These are phyloP conservation scores for Acanthurus lineatus DNA, from an alignment of 2,797 vertebrate species.

Conservation along the genomic window DNA sequence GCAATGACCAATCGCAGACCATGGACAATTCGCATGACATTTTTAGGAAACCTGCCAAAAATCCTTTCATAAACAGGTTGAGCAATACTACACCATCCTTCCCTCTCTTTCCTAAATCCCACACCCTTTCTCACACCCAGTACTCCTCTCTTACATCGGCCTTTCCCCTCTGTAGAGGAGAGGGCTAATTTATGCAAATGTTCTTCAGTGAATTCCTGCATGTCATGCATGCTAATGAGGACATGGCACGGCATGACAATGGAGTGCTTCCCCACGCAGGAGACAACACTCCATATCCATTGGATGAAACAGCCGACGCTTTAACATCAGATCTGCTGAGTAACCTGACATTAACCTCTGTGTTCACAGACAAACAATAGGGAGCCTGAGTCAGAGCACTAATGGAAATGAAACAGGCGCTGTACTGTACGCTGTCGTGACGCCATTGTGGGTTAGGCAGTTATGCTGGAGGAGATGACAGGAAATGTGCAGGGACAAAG, in stretches of 20 bases:
- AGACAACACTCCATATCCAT: slow-evolving; percentile 51
- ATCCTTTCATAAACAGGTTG: slow-evolving; percentile 68
- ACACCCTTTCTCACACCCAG: slow-evolving; percentile 5
- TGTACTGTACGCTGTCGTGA: slow-evolving; percentile 23
- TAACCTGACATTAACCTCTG: slow-evolving; percentile 76
- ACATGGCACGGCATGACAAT: slow-evolving; percentile 68
- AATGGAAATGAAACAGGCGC: slow-evolving; percentile 42
- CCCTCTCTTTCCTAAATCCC: slow-evolving; percentile 8
- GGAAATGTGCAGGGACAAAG: slow-evolving; percentile 39
- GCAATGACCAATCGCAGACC: slow-evolving; percentile 87
- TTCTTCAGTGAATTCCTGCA: slow-evolving; percentile 76
- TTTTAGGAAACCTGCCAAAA: slow-evolving; percentile 71
- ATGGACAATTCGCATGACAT: slow-evolving; percentile 71
- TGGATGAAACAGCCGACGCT: slow-evolving; percentile 25
- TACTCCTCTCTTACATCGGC: slow-evolving; percentile 54
- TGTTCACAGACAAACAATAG: slow-evolving; percentile 47
- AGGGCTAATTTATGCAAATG: slow-evolving; percentile 82
- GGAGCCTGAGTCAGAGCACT: slow-evolving; percentile 52
- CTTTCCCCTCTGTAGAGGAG: slow-evolving; percentile 63
- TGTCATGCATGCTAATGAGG: slow-evolving; percentile 84
- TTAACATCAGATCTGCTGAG: slow-evolving; percentile 79
- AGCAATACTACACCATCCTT: slow-evolving; percentile 50
- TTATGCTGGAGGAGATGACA: slow-evolving; percentile 30
- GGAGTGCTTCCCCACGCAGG: slow-evolving; percentile 37
- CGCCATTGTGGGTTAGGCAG: slow-evolving; percentile 28